phyloP scores from a whole-genome alignment of 2,888 invertebrate genomes.

The Epirrita christyi region DNA sequence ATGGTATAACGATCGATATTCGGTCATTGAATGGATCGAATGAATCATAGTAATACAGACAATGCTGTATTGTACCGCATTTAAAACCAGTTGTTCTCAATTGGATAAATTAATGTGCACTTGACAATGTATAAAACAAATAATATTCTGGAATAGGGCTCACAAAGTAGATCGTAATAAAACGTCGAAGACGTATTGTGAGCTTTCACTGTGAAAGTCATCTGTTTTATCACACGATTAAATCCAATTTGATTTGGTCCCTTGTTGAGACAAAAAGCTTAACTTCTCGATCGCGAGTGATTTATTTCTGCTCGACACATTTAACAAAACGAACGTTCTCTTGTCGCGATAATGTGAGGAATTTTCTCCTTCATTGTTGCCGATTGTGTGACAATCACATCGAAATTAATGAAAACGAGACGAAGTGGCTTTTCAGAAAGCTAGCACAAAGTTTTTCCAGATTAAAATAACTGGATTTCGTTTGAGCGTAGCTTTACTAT shows the following conservation, averaged over 20 bases:
- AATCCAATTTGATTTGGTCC: slow-evolving; percentile 48
- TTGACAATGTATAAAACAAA: slow-evolving; percentile 24
- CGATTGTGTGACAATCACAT: slow-evolving; percentile 14
- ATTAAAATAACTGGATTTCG: slow-evolving; percentile 11
- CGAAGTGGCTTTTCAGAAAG: neutral
- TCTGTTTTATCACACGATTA: slow-evolving; percentile 44
- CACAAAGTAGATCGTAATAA: slow-evolving; percentile 23
- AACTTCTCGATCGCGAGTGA: slow-evolving; percentile 43
- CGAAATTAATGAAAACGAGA: neutral
- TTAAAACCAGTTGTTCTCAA: slow-evolving; percentile 28
- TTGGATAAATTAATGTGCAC: slow-evolving; percentile 33
- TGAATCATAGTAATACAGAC: slow-evolving; percentile 33
- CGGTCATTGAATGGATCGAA: slow-evolving; percentile 34
- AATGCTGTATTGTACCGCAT: slow-evolving; percentile 31
- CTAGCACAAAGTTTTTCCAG: slow-evolving; percentile 3
- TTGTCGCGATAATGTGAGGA: slow-evolving; percentile 42
- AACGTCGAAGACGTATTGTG: slow-evolving; percentile 24
- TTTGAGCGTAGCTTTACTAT: slow-evolving; percentile 12
- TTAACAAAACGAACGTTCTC: slow-evolving; percentile 38
- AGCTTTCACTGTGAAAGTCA: slow-evolving; percentile 27
- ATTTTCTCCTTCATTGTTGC: slow-evolving; percentile 30
- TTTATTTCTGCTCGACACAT: slow-evolving; percentile 47
- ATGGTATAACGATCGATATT: slow-evolving; percentile 32
- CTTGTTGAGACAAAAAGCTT: slow-evolving; percentile 43
- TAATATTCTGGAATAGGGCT: slow-evolving; percentile 23